Percentiles rank a stretch among this genome's conserved stretches.
Conservation (phyloP, 2,113 vertebrate species). For the Nyctibius bracteatus region DNA sequence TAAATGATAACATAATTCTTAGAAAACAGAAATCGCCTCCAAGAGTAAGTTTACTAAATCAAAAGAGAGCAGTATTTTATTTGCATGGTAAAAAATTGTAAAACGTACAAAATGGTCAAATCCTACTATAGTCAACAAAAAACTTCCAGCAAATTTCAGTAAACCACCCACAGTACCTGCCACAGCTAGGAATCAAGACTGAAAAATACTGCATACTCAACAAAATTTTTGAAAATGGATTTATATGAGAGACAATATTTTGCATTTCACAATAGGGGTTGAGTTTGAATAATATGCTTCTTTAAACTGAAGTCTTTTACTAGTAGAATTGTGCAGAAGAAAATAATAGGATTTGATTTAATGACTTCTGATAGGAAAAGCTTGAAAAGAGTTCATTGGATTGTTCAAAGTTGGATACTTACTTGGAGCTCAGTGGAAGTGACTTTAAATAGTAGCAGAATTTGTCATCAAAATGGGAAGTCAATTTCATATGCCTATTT, state of each 20-base stretch:
- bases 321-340: not conserved
- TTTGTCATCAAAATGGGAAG: not conserved
- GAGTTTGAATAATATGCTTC: constrained; percentile 30
- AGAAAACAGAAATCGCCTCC: not conserved
- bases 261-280: constrained; percentile 4
- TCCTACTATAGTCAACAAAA: not conserved
- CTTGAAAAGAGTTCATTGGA: not conserved
- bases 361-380: not conserved
- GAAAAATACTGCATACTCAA: not conserved
- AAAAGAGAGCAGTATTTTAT: not conserved
- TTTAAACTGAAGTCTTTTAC: constrained; percentile 49
- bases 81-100: not conserved
- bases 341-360: not conserved
- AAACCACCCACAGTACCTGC: not conserved
- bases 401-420: not conserved
- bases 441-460: not conserved
- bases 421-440: not conserved
- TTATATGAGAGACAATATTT: not conserved
- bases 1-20: not conserved
- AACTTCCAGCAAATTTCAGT: not conserved
- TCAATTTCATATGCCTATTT: not conserved
- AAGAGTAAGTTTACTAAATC: not conserved
- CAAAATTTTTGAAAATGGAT: not conserved
- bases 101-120: not conserved
- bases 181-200: not conserved